Conservation (phyloP, 1,140 invertebrate genomes). For the Heliconius hermathena region DNA sequence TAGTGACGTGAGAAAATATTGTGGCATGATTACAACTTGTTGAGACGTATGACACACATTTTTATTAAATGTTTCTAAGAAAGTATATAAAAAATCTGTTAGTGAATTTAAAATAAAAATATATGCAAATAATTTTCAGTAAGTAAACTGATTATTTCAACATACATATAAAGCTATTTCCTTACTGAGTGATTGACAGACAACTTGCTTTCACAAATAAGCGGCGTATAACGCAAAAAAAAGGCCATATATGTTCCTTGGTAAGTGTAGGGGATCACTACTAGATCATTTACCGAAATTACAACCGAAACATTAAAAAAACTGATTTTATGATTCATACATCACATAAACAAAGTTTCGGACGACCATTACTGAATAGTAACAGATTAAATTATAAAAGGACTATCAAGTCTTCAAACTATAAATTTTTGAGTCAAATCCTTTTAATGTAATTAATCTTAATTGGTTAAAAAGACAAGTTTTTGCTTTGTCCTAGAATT, state of each 20-base stretch:
- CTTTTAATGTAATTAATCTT: conserved; percentile 9
- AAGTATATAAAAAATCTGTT: not conserved
- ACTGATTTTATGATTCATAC: no score
- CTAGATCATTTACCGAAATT: no score
- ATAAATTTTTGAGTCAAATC: conserved; percentile 38
- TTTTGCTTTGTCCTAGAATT: conserved; percentile 18
- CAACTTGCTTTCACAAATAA: no score
- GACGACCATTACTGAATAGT: not conserved
- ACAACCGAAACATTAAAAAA: no score
- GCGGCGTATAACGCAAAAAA: no score
- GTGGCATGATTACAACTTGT: not conserved
- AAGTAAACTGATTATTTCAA: no score
- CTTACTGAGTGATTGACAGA: no score
- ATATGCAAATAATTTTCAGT: not conserved
- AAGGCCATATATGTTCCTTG: no score
- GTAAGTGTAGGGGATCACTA: no score
- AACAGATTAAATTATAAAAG: not conserved
- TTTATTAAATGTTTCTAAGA: not conserved
- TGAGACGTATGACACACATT: not conserved
- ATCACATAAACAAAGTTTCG: no score
- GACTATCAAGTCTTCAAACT: conserved; percentile 43
- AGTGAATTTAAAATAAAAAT: not conserved
- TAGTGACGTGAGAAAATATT: not conserved
- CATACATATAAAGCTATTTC: no score
- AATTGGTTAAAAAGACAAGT: conserved; percentile 25